Evolutionary conservation across 2,888 invertebrate genomes (phyloP).

Genomic region (Philereme vetulata): DNA sequence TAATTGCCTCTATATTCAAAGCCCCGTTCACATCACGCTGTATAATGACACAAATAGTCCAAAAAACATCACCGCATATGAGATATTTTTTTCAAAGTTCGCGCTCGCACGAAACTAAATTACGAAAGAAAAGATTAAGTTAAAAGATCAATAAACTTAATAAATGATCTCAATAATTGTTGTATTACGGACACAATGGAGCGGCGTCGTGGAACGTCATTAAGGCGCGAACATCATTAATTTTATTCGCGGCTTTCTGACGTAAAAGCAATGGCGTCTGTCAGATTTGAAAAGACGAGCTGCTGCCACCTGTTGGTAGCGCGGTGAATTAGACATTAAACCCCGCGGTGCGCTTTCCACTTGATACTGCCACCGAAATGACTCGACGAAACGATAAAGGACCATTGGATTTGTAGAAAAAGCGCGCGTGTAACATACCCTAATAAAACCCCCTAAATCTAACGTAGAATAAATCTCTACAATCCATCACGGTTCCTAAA

Average conservation of each 20-base stretch:
- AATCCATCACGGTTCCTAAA: slow-evolving; percentile 5
- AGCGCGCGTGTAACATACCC: slow-evolving; percentile 13
- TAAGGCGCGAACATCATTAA: slow-evolving; percentile 83
- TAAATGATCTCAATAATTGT: slow-evolving; percentile 85
- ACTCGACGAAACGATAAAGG: slow-evolving; percentile 60
- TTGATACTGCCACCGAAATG: slow-evolving; percentile 80
- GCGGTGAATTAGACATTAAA: slow-evolving; percentile 78
- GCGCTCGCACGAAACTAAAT: slow-evolving; percentile 80
- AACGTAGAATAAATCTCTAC: slow-evolving; percentile 13
- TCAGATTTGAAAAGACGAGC: slow-evolving; percentile 80
- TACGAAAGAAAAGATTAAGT: slow-evolving; percentile 84
- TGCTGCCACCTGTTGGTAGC: slow-evolving; percentile 84
- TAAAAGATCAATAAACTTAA: slow-evolving; percentile 85
- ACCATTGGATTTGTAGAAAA: slow-evolving; percentile 49
- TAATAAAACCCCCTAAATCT: slow-evolving; percentile 16
- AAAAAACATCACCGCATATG: slow-evolving; percentile 81
- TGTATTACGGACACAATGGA: slow-evolving; percentile 83
- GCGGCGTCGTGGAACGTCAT: slow-evolving; percentile 83
- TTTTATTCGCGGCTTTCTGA: slow-evolving; percentile 83
- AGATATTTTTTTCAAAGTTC: slow-evolving; percentile 81
- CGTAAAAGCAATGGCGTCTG: slow-evolving; percentile 82
- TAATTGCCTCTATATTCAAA: slow-evolving; percentile 83
- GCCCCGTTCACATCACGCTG: slow-evolving; percentile 82
- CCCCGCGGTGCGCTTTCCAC: slow-evolving; percentile 74
- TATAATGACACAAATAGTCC: slow-evolving; percentile 84